Evolutionary conservation across 2,797 vertebrate genomes (phyloP), one percentile per base, ranked within the genome.

Genomic region (Oceanodroma leucorhoa): DNA sequence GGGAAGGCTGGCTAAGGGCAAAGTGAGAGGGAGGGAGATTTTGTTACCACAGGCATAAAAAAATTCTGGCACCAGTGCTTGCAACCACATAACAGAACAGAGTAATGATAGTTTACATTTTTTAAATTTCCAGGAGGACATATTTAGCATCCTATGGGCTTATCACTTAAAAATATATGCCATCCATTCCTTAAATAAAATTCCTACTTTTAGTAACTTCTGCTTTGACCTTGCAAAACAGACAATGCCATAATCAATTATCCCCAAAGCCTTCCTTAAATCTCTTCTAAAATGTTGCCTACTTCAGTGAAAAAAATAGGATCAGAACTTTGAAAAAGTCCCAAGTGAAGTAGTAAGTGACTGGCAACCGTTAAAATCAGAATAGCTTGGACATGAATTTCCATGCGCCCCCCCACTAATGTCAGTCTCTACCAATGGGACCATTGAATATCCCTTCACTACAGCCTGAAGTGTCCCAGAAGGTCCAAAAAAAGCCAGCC

Each of bases 131-230:
- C 62, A 90, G 57, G 38, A 94, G 80, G 85, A 70, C 93, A 96
- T 96, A 91, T 94, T 95, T 96, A 91, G 73, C 85, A 94, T 96
- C 93, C 58, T 89, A 73, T 82, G 73, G 89, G 80, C 87, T 95
- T 96, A 95, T 84, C 95, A 83, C 93, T 90, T 94, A 86, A 96
- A 95, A 95, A 93, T 96, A 91, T 95, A 94, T 82, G 65, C 46
- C 55, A 66, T 45, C 62, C 80, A 84, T 78, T 93, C 93, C 70
- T 91, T 81, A 93, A 90, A 94, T 90, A 95, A 91, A 96, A 94
- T 79, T 91, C 19, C 11, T 87, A 88, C 46, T 93, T 96, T 94
- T 94, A 94, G 93, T 96, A 94, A 92, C 91, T 95, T 90, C 73
- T 93, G 9, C 66, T 93, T 73, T 94, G 94, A 94, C 91, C 94